phyloP scores from a whole-genome alignment of 2,797 vertebrate genomes.

The Pipistrellus pygmaeus region DNA sequence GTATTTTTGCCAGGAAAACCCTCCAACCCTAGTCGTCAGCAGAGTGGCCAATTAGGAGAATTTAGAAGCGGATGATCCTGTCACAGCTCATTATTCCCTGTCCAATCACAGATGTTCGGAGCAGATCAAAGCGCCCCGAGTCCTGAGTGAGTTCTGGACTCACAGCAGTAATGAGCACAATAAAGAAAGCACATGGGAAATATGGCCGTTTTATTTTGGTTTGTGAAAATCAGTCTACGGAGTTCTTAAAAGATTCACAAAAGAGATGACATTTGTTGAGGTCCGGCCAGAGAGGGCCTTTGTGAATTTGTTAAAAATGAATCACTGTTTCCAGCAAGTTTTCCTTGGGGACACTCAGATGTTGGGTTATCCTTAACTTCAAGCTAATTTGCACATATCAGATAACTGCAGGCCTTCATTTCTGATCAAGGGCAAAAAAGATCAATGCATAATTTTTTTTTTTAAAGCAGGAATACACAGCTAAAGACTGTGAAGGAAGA shows the following conservation, averaged over 20 bases:
- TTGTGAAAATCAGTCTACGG: constrained; percentile 31
- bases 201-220: not conserved
- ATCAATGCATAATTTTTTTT: not conserved
- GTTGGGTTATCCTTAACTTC: constrained; percentile 47
- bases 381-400: constrained; percentile 30
- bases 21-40: not conserved
- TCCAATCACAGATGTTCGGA: not conserved
- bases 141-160: not conserved
- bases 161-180: not conserved
- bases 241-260: constrained; percentile 45
- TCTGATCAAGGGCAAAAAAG: constrained; percentile 40
- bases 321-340: not conserved
- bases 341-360: not conserved
- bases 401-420: constrained; percentile 26
- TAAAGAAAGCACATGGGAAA: not conserved
- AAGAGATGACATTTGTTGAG: constrained; percentile 39
- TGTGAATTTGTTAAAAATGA: constrained; percentile 55
- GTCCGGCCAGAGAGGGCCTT: not conserved
- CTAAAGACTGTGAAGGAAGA: constrained; percentile 11
- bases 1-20: not conserved
- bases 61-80: not conserved
- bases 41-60: not conserved
- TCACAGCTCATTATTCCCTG: not conserved
- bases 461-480: not conserved
- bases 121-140: not conserved